Evolutionary conservation across 2,797 vertebrate genomes (phyloP).

Genomic region (Muraenolepis orangiensis): DNA sequence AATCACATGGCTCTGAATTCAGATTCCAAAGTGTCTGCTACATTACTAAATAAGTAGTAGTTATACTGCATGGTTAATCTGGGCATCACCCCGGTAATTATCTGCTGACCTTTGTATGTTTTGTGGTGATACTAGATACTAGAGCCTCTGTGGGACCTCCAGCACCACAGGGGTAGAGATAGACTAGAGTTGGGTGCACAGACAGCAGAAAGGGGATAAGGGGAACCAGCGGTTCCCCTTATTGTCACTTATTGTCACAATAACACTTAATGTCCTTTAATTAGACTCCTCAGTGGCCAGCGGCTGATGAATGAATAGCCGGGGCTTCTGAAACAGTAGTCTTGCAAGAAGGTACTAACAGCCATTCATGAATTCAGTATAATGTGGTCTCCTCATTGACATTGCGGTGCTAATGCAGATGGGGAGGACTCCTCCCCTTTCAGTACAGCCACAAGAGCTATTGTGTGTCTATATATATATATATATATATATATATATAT

Average conservation of each 20-base stretch:
- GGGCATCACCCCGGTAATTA: neutral
- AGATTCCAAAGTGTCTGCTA: neutral
- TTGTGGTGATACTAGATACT: slow-evolving; percentile 34
- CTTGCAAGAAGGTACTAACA: slow-evolving; percentile 38
- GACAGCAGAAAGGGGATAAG: neutral
- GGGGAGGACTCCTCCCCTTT: slow-evolving; percentile 40
- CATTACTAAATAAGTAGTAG: neutral
- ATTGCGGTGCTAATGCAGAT: slow-evolving; percentile 70
- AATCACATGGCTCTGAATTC: slow-evolving; percentile 8
- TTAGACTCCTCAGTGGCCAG: slow-evolving; percentile 51
- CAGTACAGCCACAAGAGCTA: slow-evolving; percentile 39
- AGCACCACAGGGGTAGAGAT: slow-evolving; percentile 22
- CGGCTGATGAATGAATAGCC: slow-evolving; percentile 54
- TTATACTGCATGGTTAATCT: neutral
- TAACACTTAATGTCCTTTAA: slow-evolving; percentile 42
- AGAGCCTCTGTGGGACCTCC: too few relatives aligned
- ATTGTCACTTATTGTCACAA: too few relatives aligned
- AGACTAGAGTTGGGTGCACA: slow-evolving; percentile 18
- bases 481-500: neutral
- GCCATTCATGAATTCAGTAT: slow-evolving; percentile 52
- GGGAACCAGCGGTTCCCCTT: slow-evolving; percentile 20
- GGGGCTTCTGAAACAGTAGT: slow-evolving; percentile 55
- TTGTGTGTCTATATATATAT: slow-evolving; percentile 5
- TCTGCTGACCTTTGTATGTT: slow-evolving; percentile 3
- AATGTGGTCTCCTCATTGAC: slow-evolving; percentile 65